These are phyloP conservation scores for Argopecten irradians DNA, from an alignment of 1,140 invertebrate species.

Conservation along the genomic window DNA sequence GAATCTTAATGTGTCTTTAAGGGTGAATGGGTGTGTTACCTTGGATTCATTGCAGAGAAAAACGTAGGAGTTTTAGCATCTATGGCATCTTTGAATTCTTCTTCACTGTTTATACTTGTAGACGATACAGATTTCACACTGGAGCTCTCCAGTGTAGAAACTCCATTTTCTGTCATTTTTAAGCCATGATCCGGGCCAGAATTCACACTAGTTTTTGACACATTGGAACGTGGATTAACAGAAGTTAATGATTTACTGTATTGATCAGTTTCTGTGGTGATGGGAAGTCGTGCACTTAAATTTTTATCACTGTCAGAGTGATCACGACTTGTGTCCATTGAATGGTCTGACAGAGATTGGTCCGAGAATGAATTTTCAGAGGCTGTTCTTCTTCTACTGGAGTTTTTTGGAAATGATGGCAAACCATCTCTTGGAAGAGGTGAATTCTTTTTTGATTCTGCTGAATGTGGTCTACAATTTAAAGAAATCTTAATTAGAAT, in stretches of 20 bases:
- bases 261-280: not conserved
- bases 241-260: not conserved
- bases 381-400: slow-evolving; percentile 36
- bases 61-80: slow-evolving; percentile 68
- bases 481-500: too few species aligned
- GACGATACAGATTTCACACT: slow-evolving; percentile 32
- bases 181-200: not conserved
- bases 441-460: not conserved
- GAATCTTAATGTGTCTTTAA: too few species aligned
- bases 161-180: not conserved
- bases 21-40: slow-evolving; percentile 49
- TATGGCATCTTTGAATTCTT: slow-evolving; percentile 69
- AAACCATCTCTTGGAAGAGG: not conserved
- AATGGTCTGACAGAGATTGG: slow-evolving; percentile 38
- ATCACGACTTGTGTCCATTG: not conserved
- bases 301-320: not conserved
- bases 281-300: not conserved
- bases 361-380: slow-evolving; percentile 51
- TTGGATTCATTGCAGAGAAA: slow-evolving; percentile 68
- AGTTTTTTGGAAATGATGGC: slow-evolving; percentile 15
- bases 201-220: not conserved
- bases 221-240: not conserved
- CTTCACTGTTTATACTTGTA: slow-evolving; percentile 42
- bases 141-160: not conserved
- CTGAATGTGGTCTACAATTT: not conserved